Evolutionary conservation across 2,113 vertebrate genomes (phyloP), one percentile per base, ranked within the genome.

Genomic region (Ellobius talpinus): DNA sequence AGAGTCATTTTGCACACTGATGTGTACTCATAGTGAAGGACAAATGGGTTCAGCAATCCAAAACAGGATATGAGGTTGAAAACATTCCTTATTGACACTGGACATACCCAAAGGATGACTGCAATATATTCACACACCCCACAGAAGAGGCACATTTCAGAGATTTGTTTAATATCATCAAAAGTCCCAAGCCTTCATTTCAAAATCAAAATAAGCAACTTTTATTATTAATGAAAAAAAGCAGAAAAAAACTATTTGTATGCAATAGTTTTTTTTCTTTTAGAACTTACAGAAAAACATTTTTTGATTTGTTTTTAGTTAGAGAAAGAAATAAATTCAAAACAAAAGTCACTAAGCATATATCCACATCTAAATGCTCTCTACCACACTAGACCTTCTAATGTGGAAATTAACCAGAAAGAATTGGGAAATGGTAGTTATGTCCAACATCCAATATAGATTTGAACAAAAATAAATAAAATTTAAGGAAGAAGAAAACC

Each of bases 161-260:
- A 52, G 55, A 81, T 61, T 61, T 16, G 31, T 77, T 86, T 50
- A 78, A 52, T 72, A 91, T 45, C 14, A 76, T 70, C 16, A 85
- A 74, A 70, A 55, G 21, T 5, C 42, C 61, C 50, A 93, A 74
- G 17, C 45, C 42, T 89, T 89, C 52, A 82, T 91, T 78, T 87
- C 55, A 68, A 13, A 68, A 92, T 45, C 45, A 93, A 95, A 93
- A 73, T 77, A 77, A n/a, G 1, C 1, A 68, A 50, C 17, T 79
- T 82, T 92, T 93, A 77, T 66, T 88, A 6, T 14, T 73, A 50
- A 91, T 90, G n/a, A 82, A 11, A 90, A 90, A 94, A 91, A 94
- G 31, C 12, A 93, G 88, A 91, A 82, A 4, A 31, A 7, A 70
- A 89, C 10, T 87, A 91, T 78, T 89, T 86, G 11, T 85, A 33